Percentiles rank a stretch among this genome's conserved stretches.
These are phyloP conservation scores for Tenrec ecaudatus DNA, from an alignment of 2,113 vertebrate genomes.

Conservation along the genomic window DNA sequence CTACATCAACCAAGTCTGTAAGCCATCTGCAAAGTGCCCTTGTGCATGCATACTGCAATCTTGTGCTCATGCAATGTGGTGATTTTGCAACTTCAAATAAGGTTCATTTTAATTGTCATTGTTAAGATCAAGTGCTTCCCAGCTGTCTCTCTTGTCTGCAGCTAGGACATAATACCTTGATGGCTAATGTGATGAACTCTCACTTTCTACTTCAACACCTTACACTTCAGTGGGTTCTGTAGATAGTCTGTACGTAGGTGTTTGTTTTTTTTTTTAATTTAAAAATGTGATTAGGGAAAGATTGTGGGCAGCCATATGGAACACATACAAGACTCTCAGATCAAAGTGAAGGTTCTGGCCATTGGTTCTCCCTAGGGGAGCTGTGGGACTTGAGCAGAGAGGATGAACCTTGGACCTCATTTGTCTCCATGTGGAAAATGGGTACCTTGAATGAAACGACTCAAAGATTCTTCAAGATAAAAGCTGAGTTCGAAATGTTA, in stretches of 20 bases:
- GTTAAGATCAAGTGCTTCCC: conserved; percentile 81
- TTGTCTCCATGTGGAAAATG: background rate
- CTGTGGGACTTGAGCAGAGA: no score
- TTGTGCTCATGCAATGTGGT: conserved; percentile 80
- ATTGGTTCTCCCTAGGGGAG: background rate
- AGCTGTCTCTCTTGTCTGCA: conserved; percentile 76
- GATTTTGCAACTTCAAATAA: conserved; percentile 85
- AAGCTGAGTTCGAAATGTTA: conserved; percentile 49
- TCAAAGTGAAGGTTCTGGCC: background rate
- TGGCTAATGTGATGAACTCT: background rate
- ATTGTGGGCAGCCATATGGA: background rate
- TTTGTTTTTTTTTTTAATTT: background rate
- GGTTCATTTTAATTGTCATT: conserved; percentile 82
- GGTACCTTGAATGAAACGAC: background rate
- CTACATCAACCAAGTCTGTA: conserved; percentile 84
- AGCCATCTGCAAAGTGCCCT: conserved; percentile 86
- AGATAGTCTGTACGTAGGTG: background rate
- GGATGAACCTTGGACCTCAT: background rate
- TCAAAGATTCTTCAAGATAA: background rate
- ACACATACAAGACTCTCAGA: background rate
- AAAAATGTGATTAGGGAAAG: background rate
- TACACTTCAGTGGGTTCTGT: background rate
- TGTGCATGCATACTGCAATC: conserved; percentile 77
- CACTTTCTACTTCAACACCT: background rate
- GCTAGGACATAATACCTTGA: conserved; percentile 33